Evolutionary conservation across 1,140 invertebrate species (phyloP), one percentile per base, ranked within the genome.

Genomic region (Megalonaias nervosa): DNA sequence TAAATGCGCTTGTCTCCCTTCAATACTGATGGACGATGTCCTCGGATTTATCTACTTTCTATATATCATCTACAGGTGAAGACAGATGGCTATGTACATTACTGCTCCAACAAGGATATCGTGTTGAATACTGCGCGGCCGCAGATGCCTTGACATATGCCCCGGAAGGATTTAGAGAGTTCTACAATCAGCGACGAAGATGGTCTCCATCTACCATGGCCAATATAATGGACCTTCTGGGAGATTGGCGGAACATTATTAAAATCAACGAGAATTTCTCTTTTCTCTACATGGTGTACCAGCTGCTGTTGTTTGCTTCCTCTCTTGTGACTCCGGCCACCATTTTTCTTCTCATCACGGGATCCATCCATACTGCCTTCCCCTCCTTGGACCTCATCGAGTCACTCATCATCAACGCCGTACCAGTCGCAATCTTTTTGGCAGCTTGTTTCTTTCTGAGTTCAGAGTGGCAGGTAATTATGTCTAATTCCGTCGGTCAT

Each of bases 181-280:
- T 94, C 85, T 94, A 93, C 86, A 94, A 93, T 75, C 93, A 94
- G 83, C 84, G 93, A 23, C 83, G 93, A 57, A 87, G 93, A 13
- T 94, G 93, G 93, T 92, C 93, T 26, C 93, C 93, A 6, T 94
- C 93, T 0, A 94, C 93, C 9, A 93, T 94, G 91, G 94, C 94
- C 57, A 94, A 94, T 84, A 94, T 94, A 61, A 90, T 94, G 82
- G 93, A 94, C 82, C 82, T 94, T 11, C 85, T 94, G 1, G 75
- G 71, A 66, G 82, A 84, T 64, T 87, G 85, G 85, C 72, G 71
- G 58, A 81, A 84, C 59, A 81, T 88, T 58, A 86, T 87, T 23
- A 80, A 79, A 59, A 80, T 82, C 13, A 89, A 88, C 69, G 87
- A 88, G 75, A 87, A 88, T 75, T 86, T 90, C 21, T 89, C 88